A percentile compares a stretch with the other conserved stretches of the same genome.
phyloP scores from a whole-genome alignment of 2,113 vertebrate genomes.

The Lepus americanus region DNA sequence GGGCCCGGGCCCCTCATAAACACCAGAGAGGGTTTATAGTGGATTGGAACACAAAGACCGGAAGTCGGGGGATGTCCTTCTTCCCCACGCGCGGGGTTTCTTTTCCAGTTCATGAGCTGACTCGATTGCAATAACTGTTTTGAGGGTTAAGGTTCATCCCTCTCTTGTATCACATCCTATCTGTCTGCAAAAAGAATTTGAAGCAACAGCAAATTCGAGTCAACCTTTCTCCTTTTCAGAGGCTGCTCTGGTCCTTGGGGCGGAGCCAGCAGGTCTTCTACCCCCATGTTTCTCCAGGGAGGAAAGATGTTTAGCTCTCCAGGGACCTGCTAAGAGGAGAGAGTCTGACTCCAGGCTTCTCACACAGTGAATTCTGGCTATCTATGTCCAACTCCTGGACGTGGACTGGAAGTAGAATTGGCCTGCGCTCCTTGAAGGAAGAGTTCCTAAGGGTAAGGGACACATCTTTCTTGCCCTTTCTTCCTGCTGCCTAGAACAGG shows the following conservation, averaged over 20 bases:
- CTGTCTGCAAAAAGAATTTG: neutral
- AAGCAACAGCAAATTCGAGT: neutral
- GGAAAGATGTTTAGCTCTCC: neutral
- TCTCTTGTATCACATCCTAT: neutral
- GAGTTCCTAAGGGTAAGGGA: too few relatives aligned
- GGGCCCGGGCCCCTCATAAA: fast-evolving
- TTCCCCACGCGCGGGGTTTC: fast-evolving
- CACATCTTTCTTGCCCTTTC: neutral
- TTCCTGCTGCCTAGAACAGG: neutral
- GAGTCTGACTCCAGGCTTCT: neutral
- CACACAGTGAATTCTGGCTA: fast-evolving
- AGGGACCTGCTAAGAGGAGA: neutral
- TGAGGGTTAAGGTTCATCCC: fast-evolving
- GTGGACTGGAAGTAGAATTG: neutral
- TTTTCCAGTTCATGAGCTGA: fast-evolving
- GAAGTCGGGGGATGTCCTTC: fast-evolving
- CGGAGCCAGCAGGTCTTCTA: neutral
- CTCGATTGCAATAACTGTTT: neutral
- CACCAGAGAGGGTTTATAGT: neutral
- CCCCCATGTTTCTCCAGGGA: fast-evolving
- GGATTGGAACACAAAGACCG: neutral
- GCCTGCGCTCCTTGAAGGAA: neutral
- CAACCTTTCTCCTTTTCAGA: neutral
- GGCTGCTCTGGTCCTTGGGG: fast-evolving
- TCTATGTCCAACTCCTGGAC: neutral